A percentile compares a stretch with the other conserved stretches of the same genome.
Conservation (phyloP, 2,888 invertebrate species). For the Tipula unca region DNA sequence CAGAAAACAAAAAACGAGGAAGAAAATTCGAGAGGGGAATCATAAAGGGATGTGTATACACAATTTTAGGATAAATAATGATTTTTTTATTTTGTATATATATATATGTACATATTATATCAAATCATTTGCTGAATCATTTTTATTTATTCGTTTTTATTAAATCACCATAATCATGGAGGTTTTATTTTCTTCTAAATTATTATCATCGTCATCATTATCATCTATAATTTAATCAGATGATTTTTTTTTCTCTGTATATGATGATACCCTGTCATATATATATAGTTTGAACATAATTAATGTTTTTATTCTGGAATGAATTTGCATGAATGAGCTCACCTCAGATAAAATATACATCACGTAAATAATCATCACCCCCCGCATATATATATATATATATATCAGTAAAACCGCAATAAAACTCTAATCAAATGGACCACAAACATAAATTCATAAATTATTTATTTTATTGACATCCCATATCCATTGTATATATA, state of each 20-base stretch:
- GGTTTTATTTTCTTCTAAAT: not conserved
- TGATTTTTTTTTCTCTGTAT: not conserved
- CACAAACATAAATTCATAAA: not conserved
- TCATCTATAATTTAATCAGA: not conserved
- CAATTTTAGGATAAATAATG: not conserved
- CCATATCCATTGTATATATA: not conserved
- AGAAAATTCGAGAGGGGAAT: not conserved
- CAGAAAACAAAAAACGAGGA: not conserved
- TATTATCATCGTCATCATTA: not conserved
- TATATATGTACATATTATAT: no score
- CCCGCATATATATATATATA: not conserved
- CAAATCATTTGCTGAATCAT: constrained; percentile 8
- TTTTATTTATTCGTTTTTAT: constrained; percentile 14
- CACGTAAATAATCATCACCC: not conserved
- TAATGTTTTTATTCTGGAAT: not conserved
- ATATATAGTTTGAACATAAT: not conserved
- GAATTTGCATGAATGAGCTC: not conserved
- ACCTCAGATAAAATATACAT: not conserved
- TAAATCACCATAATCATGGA: constrained; percentile 14
- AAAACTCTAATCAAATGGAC: not conserved
- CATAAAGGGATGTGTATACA: not conserved
- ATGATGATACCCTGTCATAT: not conserved
- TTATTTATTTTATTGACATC: not conserved
- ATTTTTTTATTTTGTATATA: not conserved
- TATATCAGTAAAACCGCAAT: not conserved